Evolutionary conservation across 2,888 invertebrate genomes (phyloP), one percentile per base, ranked within the genome.

Genomic region (Phortica magna): DNA sequence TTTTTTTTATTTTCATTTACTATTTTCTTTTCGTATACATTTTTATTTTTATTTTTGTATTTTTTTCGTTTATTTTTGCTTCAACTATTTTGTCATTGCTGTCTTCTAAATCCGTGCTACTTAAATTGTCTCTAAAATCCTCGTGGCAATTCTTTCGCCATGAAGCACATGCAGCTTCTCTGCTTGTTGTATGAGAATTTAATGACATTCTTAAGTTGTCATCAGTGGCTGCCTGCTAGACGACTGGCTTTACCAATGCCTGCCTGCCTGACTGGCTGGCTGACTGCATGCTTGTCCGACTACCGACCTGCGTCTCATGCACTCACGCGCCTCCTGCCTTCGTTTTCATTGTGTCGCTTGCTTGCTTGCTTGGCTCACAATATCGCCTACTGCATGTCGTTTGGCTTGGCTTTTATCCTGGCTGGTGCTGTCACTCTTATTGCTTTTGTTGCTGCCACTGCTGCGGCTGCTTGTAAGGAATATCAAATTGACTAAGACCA

Each of bases 191-290:
- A 88, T 88, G 89, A 83, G 87, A 88, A 89, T 85, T 84, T 89
- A 88, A 89, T 89, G 89, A 89, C 87, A 88, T 89, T 89, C 89
- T 89, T 89, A 89, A 89, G 88, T 89, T 89, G 89, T 89, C 88
- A 89, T 89, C 88, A 89, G 89, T 82, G 84, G 83, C 78, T 88
- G 82, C 76, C 80, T 80, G 78, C 80, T 78, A 65, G 76, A 55
- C 48, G 79, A 77, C 76, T 76, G 75, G 75, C 61, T 65, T 76
- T 77, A 75, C 77, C 77, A 81, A 43, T 81, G 77, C 78, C 75
- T 73, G 73, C 48, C 7, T 48, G 9, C 7, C 48, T 48, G 43
- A 10, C 43, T 43, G 43, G 43, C 43, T 43, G 48, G 5, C 48
- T 6, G 48, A 48, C 48, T 48, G 59, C 65, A 72, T 17, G 31